Conservation (phyloP, 2,888 invertebrate species). For the Chrysomela aeneicollis region DNA sequence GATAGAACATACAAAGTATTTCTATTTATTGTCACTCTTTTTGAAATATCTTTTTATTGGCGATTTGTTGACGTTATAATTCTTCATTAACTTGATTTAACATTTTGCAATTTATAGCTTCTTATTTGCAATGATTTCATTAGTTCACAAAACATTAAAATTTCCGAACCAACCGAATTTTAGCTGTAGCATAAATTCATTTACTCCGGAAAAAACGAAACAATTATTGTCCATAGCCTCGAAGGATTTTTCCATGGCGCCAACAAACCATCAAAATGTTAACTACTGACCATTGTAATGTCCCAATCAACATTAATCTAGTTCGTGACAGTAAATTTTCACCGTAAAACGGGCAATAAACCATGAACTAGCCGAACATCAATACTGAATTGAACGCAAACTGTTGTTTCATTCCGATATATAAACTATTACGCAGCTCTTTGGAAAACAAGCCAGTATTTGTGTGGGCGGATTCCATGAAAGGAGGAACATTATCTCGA, state of each 20-base stretch:
- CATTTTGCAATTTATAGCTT: too few species aligned
- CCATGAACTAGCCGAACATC: neutral
- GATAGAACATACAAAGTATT: too few species aligned
- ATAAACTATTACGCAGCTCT: neutral
- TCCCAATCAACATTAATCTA: neutral
- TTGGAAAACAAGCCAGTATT: slow-evolving; percentile 1
- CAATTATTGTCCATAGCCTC: too few species aligned
- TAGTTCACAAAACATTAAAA: too few species aligned
- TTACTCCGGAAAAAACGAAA: too few species aligned
- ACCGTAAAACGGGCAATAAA: neutral
- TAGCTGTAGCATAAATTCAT: too few species aligned
- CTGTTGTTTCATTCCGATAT: neutral
- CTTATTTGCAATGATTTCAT: too few species aligned
- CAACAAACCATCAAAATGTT: neutral
- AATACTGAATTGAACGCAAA: neutral
- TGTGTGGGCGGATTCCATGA: slow-evolving; percentile 12
- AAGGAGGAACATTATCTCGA: slow-evolving; percentile 1
- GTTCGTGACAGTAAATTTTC: neutral
- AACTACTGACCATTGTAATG: neutral
- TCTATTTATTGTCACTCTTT: too few species aligned
- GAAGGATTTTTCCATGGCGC: neutral
- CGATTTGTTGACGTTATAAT: too few species aligned
- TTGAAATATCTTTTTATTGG: too few species aligned
- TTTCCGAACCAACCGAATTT: too few species aligned
- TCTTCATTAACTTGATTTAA: too few species aligned